Percentiles rank a stretch among this genome's conserved stretches.
These are phyloP conservation scores for Stegodyphus mimosarum DNA, from an alignment of 1,140 invertebrate species.

Conservation along the genomic window DNA sequence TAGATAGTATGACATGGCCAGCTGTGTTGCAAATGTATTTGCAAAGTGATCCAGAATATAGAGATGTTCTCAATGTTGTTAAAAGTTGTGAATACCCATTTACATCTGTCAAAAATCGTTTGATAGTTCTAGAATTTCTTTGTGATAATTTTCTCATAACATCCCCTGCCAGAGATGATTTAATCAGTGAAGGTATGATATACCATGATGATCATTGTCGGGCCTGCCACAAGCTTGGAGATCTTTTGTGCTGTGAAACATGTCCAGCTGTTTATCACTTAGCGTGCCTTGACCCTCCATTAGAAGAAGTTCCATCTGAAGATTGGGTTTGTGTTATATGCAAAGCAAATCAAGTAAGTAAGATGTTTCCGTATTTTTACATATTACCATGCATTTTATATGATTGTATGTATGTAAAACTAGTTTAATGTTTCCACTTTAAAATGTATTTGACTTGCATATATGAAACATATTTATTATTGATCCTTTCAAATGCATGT, in stretches of 20 bases:
- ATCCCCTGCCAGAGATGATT: slow-evolving; percentile 90
- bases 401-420: too few relatives aligned
- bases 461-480: too few relatives aligned
- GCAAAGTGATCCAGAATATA: slow-evolving; percentile 74
- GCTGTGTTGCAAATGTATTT: slow-evolving; percentile 89
- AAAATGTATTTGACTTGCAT: too few relatives aligned
- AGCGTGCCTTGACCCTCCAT: slow-evolving; percentile 92
- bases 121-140: slow-evolving; percentile 89
- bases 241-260: slow-evolving; percentile 95
- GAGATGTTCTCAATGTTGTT: slow-evolving; percentile 70
- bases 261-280: slow-evolving; percentile 97
- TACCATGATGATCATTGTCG: slow-evolving; percentile 72
- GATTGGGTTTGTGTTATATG: slow-evolving; percentile 97
- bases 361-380: too few relatives aligned
- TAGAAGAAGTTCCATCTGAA: slow-evolving; percentile 88
- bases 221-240: slow-evolving; percentile 92
- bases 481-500: too few relatives aligned
- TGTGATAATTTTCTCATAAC: slow-evolving; percentile 95
- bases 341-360: slow-evolving; percentile 83
- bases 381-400: too few relatives aligned
- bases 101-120: slow-evolving; percentile 80
- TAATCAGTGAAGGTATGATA: slow-evolving; percentile 89
- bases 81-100: slow-evolving; percentile 88
- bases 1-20: slow-evolving; percentile 95
- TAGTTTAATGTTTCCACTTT: too few relatives aligned